Evolutionary conservation across 2,113 vertebrate genomes (phyloP), one percentile per base, ranked within the genome.

Genomic region (Gyps fulvus): DNA sequence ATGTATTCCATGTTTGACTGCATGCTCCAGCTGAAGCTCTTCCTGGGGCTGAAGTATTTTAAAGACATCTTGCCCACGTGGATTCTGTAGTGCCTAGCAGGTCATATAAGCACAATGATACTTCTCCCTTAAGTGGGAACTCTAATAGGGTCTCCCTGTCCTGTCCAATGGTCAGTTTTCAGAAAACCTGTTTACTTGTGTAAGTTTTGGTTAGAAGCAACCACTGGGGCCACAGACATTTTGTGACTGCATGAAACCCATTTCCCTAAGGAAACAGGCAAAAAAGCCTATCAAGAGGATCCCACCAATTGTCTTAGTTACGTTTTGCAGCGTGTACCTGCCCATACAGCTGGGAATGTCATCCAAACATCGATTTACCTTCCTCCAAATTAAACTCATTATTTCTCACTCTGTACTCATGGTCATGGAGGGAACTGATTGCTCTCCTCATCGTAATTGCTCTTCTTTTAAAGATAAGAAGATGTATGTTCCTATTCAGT

Each of bases 1-100:
- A 55, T 0, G 0, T 47, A 40, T 18, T 32, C 12, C 27, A 45
- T 5, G 1, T 55, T 49, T 80, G 70, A 69, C 26, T 32, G 14
- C 2, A 4, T 38, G 42, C 32, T 90, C 27, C 66, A 90, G 38
- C 34, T 29, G 40, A 88, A 83, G 29, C 9, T 52, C 12, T n/a
- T 71, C 57, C 74, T 57, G 9, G 10, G 7, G 22, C 8, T 55
- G 12, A 81, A 81, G 38, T 17, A 50, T 61, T 87, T 87, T 38
- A 72, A 77, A 69, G n/a, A 19, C 16, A 32, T 14, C 32, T 54
- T 66, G 40, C 26, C 29, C 59, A 50, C 4, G 1, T 16, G 26
- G 45, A 32, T 58, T 81, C 49, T 89, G 38, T 42, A 89, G 43
- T 29, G 40, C 22, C 71, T 42, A 76, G 32, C 17, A 70, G 36